These are phyloP conservation scores for Holothuria leucospilota DNA, from an alignment of 53 echinoderm and acorn worm species.

Conservation along the genomic window DNA sequence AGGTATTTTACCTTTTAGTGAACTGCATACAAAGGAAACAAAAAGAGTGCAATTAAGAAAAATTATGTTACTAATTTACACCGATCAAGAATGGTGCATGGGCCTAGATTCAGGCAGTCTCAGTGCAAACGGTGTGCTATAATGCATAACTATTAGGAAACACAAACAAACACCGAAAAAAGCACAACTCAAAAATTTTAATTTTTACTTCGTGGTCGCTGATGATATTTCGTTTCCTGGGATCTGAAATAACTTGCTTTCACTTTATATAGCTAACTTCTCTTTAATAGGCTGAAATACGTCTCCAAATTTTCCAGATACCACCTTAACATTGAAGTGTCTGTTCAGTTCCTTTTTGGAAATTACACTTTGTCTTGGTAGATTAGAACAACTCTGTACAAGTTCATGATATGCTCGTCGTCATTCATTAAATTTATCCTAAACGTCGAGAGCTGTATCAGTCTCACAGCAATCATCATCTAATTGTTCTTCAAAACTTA, in stretches of 20 bases:
- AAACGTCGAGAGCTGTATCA: too few species aligned
- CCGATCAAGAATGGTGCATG: too few species aligned
- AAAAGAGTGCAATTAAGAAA: too few species aligned
- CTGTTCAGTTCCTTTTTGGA: background rate
- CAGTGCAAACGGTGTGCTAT: too few species aligned
- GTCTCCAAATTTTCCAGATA: background rate
- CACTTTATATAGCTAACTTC: background rate
- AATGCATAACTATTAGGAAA: too few species aligned
- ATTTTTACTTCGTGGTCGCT: background rate
- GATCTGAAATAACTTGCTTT: background rate
- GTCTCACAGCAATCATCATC: too few species aligned
- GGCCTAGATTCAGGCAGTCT: too few species aligned
- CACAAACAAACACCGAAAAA: too few species aligned
- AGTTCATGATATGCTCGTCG: conserved; percentile 3
- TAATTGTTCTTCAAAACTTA: background rate
- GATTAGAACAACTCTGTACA: background rate
- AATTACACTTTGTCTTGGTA: background rate
- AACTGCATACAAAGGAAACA: too few species aligned
- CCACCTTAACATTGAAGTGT: background rate
- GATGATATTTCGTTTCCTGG: background rate
- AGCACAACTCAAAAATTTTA: background rate
- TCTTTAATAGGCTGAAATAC: background rate
- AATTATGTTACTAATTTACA: too few species aligned
- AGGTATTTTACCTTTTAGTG: background rate
- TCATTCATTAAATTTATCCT: background rate